Percentiles rank a stretch among this genome's conserved stretches.
Evolutionary conservation across 1,140 invertebrate genomes (phyloP).

Genomic region (Scaptodrosophila lebanonensis): DNA sequence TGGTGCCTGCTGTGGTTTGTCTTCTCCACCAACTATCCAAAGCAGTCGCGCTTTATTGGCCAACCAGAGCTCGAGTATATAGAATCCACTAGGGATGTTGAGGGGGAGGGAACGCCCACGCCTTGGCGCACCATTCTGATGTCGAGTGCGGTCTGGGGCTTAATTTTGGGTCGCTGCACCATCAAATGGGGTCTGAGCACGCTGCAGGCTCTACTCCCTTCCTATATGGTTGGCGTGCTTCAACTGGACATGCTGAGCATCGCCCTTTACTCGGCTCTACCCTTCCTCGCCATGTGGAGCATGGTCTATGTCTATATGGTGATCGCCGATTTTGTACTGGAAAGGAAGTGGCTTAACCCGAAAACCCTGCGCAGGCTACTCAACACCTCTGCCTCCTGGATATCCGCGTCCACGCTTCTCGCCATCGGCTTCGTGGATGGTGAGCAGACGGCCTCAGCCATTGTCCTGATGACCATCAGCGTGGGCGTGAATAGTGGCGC

Average conservation of each 20-base stretch:
- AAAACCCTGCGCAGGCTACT: slow-evolving; percentile 80
- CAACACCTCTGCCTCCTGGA: slow-evolving; percentile 81
- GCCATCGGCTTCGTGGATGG: slow-evolving; percentile 80
- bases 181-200: slow-evolving; percentile 96
- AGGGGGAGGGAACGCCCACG: slow-evolving; percentile 48
- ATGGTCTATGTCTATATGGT: slow-evolving; percentile 81
- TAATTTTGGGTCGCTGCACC: slow-evolving; percentile 88
- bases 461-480: slow-evolving; percentile 82
- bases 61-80: slow-evolving; percentile 82
- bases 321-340: slow-evolving; percentile 41
- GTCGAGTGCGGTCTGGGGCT: slow-evolving; percentile 88
- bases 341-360: slow-evolving; percentile 33
- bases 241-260: slow-evolving; percentile 86
- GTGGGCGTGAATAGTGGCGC: slow-evolving; percentile 88
- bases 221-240: slow-evolving; percentile 88
- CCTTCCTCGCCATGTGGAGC: slow-evolving; percentile 86
- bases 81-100: slow-evolving; percentile 74
- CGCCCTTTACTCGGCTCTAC: slow-evolving; percentile 85
- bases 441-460: slow-evolving; percentile 79
- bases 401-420: slow-evolving; percentile 81
- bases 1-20: slow-evolving; percentile 82
- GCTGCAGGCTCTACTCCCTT: slow-evolving; percentile 92
- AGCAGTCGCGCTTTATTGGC: slow-evolving; percentile 80
- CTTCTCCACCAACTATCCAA: slow-evolving; percentile 83
- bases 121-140: slow-evolving; percentile 88